A percentile compares a stretch with the other conserved stretches of the same genome.
phyloP scores from a whole-genome alignment of 2,888 invertebrate species.

The Petrolisthes cinctipes region DNA sequence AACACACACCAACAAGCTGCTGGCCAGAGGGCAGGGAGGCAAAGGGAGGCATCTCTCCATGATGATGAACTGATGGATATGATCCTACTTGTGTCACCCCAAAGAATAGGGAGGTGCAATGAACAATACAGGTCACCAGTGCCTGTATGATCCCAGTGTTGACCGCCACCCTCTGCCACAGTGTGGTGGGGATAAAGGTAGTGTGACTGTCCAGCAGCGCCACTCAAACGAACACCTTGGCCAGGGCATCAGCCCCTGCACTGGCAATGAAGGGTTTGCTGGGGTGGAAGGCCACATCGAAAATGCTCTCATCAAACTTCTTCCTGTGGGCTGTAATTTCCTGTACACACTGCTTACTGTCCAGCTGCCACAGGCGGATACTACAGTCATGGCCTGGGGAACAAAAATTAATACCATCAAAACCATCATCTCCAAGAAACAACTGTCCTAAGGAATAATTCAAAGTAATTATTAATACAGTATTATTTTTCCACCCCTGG shows the following conservation, averaged over 20 bases:
- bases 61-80: background rate
- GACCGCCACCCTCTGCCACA: background rate
- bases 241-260: constrained; percentile 98
- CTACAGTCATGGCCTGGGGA: constrained; percentile 74
- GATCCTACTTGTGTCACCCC: background rate
- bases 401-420: constrained; percentile 25
- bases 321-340: constrained; percentile 99
- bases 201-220: background rate
- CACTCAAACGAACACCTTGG: constrained; percentile 94
- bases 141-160: constrained; percentile 9
- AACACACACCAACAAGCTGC: background rate
- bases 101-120: background rate
- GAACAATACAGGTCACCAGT: background rate
- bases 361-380: constrained; percentile 75
- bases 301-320: constrained; percentile 99
- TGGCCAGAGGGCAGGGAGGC: constrained; percentile 6
- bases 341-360: constrained; percentile 99
- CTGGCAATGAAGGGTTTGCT: constrained; percentile 98
- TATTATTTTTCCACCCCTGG: too few relatives aligned
- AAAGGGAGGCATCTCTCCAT: background rate
- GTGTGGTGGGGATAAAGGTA: background rate
- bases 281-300: constrained; percentile 99
- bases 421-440: background rate
- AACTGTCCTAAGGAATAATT: too few relatives aligned
- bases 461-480: background rate